phyloP scores from a whole-genome alignment of 2,797 vertebrate species.

The Eulemur albifrons region DNA sequence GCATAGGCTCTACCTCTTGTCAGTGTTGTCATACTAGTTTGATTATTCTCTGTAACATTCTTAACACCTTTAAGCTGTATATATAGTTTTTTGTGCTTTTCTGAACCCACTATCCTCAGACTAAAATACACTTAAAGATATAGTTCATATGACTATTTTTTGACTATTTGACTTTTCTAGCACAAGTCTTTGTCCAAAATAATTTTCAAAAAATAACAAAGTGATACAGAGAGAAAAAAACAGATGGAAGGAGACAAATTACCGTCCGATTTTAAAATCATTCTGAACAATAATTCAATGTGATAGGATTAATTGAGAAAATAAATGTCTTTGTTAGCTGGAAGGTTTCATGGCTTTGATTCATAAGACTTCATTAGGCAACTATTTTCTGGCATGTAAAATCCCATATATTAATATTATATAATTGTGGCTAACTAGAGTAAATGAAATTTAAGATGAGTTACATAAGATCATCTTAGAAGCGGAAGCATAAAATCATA shows the following conservation, averaged over 20 bases:
- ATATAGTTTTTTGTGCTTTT: not conserved
- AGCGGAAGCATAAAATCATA: not conserved
- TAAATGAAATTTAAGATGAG: slow-evolving; percentile 16
- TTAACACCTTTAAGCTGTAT: not conserved
- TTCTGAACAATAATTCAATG: not conserved
- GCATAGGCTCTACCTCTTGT: not conserved
- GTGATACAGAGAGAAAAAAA: not conserved
- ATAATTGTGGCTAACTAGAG: not conserved
- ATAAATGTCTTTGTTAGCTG: not conserved
- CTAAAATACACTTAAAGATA: not conserved
- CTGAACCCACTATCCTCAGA: not conserved
- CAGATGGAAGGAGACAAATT: not conserved
- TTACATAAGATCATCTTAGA: slow-evolving; percentile 19
- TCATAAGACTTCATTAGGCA: not conserved
- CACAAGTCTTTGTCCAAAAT: not conserved
- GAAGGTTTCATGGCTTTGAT: not conserved
- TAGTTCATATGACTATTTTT: not conserved
- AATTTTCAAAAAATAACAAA: not conserved
- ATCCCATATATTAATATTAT: not conserved
- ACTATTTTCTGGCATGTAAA: not conserved
- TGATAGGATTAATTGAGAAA: not conserved
- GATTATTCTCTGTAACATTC: not conserved
- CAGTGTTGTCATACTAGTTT: not conserved
- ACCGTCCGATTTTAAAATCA: slow-evolving; percentile 3
- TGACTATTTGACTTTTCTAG: not conserved